Evolutionary conservation across 2,888 invertebrate species (phyloP).

Genomic region (Ashinkailepas kermadecensis): DNA sequence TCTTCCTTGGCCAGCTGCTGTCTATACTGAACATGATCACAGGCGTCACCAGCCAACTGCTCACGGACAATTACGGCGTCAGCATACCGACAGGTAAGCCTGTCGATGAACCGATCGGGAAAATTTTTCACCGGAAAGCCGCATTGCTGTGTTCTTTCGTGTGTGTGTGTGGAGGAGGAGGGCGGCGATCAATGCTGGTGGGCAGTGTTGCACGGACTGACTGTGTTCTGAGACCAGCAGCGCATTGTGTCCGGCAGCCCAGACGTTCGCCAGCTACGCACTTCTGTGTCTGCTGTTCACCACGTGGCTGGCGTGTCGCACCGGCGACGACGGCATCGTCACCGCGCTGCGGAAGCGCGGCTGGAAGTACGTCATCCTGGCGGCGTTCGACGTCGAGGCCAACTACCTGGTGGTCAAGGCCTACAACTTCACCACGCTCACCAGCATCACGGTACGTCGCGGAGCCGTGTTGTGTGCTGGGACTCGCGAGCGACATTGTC

Average conservation of each 20-base stretch:
- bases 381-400: slow-evolving; percentile 76
- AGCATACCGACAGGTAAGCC: slow-evolving; percentile 59
- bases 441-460: slow-evolving; percentile 57
- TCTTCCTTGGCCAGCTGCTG: slow-evolving; percentile 64
- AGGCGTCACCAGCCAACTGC: slow-evolving; percentile 61
- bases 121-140: background rate
- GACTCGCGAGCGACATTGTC: no score
- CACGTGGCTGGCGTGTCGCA: slow-evolving; percentile 61
- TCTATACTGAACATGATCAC: slow-evolving; percentile 67
- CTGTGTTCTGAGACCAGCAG: slow-evolving; percentile 6
- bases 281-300: slow-evolving; percentile 67
- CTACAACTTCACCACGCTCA: slow-evolving; percentile 64
- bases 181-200: slow-evolving; percentile 15
- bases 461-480: no score
- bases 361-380: slow-evolving; percentile 68
- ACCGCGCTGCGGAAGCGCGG: slow-evolving; percentile 58
- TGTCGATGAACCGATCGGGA: no score
- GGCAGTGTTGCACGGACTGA: no score
- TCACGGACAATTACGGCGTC: slow-evolving; percentile 56
- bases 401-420: slow-evolving; percentile 73
- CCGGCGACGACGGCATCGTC: slow-evolving; percentile 27
- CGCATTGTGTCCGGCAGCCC: slow-evolving; percentile 48
- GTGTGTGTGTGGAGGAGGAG: slow-evolving; percentile 2
- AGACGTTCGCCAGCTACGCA: slow-evolving; percentile 70
- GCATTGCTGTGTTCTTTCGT: no score